Conservation (phyloP, 2,888 invertebrate genomes). For the Gryllus longicercus region DNA sequence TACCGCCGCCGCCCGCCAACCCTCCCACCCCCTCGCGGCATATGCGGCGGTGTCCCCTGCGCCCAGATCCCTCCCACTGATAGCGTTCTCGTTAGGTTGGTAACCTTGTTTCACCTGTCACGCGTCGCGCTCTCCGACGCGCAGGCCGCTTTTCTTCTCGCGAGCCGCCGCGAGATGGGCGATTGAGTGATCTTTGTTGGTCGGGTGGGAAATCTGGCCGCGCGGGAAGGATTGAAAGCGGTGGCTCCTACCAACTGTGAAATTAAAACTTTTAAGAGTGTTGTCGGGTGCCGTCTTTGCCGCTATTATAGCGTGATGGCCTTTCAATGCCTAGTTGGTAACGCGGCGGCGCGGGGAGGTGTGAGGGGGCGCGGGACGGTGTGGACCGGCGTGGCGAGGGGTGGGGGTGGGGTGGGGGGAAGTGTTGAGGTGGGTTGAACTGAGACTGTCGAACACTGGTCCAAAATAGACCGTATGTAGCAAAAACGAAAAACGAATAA, state of each 20-base stretch:
- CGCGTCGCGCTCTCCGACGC: neutral
- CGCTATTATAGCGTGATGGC: neutral
- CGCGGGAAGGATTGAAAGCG: neutral
- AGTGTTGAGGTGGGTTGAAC: too few relatives aligned
- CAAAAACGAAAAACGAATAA: too few relatives aligned
- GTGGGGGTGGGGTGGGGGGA: too few relatives aligned
- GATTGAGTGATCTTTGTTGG: slow-evolving; percentile 11
- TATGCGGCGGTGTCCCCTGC: neutral
- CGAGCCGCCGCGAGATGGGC: neutral
- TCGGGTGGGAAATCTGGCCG: neutral
- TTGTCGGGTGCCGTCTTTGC: neutral
- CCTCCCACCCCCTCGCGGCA: neutral
- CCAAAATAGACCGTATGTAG: too few relatives aligned
- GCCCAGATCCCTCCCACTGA: neutral
- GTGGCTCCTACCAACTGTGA: neutral
- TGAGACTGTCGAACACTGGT: too few relatives aligned
- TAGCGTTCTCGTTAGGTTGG: slow-evolving; percentile 1
- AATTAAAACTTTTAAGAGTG: slow-evolving; percentile 4
- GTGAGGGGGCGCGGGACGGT: neutral
- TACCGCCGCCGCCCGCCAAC: neutral
- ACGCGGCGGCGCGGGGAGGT: neutral
- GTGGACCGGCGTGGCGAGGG: neutral
- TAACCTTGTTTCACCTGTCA: neutral
- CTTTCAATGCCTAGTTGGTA: neutral
- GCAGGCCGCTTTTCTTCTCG: neutral